These are phyloP conservation scores for Monochamus alternatus DNA, from an alignment of 2,888 invertebrate genomes.

Conservation along the genomic window DNA sequence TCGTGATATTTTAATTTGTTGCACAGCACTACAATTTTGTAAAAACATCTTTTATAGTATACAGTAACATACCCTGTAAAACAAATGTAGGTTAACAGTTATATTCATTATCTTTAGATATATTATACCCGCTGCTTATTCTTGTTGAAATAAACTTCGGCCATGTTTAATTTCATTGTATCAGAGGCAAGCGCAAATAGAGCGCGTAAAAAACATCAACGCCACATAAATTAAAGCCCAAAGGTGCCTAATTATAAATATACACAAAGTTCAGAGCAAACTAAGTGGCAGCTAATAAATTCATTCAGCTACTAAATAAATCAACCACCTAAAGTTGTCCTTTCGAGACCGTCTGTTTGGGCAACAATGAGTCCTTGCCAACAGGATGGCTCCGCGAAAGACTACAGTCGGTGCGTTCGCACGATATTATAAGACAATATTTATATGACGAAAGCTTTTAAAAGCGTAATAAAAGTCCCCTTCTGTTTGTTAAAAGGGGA, in stretches of 20 bases:
- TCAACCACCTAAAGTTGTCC: constrained; percentile 29
- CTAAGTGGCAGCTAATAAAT: constrained; percentile 23
- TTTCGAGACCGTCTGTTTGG: constrained; percentile 46
- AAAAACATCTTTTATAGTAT: too few species aligned
- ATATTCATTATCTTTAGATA: too few species aligned
- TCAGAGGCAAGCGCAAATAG: background rate
- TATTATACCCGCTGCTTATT: too few species aligned
- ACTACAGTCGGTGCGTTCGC: constrained; percentile 57
- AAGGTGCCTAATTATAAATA: constrained; percentile 14
- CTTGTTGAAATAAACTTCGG: too few species aligned
- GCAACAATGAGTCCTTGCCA: constrained; percentile 51
- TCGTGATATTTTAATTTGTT: too few species aligned
- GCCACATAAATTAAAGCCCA: background rate
- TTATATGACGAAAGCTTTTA: constrained; percentile 66
- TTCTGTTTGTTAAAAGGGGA: constrained; percentile 17
- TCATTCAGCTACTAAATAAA: constrained; percentile 21
- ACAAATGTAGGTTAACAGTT: too few species aligned
- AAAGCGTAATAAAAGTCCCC: constrained; percentile 65
- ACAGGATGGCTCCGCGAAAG: constrained; percentile 47
- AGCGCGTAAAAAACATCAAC: background rate
- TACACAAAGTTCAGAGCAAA: constrained; percentile 23
- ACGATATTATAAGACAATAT: constrained; percentile 66
- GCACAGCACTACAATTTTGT: too few species aligned
- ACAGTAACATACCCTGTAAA: too few species aligned
- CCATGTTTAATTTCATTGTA: background rate